phyloP scores from a whole-genome alignment of 2,113 vertebrate species.

The Willisornis vidua region DNA sequence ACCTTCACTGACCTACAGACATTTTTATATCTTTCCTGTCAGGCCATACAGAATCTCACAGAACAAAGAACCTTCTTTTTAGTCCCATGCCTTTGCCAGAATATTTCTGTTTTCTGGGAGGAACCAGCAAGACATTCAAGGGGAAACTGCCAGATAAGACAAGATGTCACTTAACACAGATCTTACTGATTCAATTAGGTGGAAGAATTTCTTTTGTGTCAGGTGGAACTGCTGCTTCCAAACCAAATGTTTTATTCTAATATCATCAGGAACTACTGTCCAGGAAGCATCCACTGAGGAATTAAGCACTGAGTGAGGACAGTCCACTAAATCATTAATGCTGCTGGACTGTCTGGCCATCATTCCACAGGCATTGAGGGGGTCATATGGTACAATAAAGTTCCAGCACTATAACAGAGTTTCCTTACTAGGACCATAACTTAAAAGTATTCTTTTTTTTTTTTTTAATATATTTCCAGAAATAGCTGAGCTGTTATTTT shows the following conservation, averaged over 20 bases:
- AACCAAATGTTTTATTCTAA: neutral
- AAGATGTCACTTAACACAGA: neutral
- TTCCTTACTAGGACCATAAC: neutral
- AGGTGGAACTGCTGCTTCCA: neutral
- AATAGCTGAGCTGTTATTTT: slow-evolving; percentile 24
- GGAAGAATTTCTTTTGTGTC: neutral
- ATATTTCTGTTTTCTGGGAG: slow-evolving; percentile 37
- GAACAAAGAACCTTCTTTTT: slow-evolving; percentile 52
- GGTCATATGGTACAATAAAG: neutral
- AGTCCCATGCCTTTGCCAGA: slow-evolving; percentile 6
- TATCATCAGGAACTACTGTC: neutral
- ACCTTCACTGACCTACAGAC: slow-evolving; percentile 28
- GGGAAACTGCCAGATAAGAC: slow-evolving; percentile 9
- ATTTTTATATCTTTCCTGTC: slow-evolving; percentile 20
- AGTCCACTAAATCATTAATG: neutral
- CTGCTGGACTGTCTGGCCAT: neutral
- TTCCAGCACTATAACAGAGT: slow-evolving; percentile 18
- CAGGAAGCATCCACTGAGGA: neutral
- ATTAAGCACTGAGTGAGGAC: neutral
- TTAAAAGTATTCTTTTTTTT: neutral
- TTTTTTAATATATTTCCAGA: neutral
- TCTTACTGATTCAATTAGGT: neutral
- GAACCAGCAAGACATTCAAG: neutral
- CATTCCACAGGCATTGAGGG: neutral
- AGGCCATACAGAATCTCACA: neutral